Percentiles rank a stretch among this genome's conserved stretches.
These are phyloP conservation scores for Bradypus variegatus DNA, from an alignment of 2,797 vertebrate genomes.

Conservation along the genomic window DNA sequence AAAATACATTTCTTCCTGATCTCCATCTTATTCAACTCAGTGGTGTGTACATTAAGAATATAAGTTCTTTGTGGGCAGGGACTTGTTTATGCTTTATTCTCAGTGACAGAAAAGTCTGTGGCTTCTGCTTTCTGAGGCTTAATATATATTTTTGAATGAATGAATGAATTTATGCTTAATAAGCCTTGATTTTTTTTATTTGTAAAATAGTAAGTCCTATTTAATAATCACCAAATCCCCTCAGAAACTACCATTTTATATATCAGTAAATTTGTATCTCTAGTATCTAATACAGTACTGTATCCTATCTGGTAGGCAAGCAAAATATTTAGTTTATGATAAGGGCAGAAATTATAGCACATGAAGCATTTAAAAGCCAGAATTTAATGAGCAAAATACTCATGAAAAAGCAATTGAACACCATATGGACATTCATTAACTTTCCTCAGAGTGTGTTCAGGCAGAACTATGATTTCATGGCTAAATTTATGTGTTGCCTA, in stretches of 20 bases:
- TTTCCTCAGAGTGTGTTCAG: not conserved
- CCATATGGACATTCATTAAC: not conserved
- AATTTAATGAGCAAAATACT: not conserved
- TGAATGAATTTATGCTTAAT: not conserved
- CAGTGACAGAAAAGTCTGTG: not conserved
- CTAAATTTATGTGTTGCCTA: not conserved
- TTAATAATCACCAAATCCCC: conserved; percentile 4
- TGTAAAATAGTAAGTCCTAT: not conserved
- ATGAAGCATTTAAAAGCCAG: not conserved
- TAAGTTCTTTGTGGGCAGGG: not conserved
- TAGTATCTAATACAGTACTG: not conserved
- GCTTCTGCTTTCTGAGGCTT: not conserved
- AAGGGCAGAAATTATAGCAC: not conserved
- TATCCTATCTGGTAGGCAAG: not conserved
- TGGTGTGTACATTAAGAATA: not conserved
- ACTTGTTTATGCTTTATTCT: not conserved
- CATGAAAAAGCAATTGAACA: not conserved
- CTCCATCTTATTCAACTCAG: not conserved
- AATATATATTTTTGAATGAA: not conserved
- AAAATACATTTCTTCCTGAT: not conserved
- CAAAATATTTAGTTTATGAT: not conserved
- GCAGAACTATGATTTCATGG: not conserved
- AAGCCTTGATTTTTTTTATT: not conserved
- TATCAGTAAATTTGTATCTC: not conserved
- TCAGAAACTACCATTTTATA: not conserved